Conservation (phyloP, 2,888 invertebrate genomes). For the Rotaria magnacalcarata region DNA sequence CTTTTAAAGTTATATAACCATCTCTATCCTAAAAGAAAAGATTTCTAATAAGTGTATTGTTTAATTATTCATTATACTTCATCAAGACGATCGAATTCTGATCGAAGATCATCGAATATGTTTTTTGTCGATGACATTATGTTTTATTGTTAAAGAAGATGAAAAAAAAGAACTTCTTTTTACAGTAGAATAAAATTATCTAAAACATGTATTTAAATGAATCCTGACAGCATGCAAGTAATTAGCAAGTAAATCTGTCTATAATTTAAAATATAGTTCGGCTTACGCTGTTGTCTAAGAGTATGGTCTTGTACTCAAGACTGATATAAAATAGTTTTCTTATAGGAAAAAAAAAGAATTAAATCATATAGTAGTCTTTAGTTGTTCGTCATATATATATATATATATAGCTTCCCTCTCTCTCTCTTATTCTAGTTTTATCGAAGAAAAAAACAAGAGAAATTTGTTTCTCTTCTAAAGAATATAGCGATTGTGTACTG, state of each 20-base stretch:
- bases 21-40: background rate
- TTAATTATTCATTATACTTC: background rate
- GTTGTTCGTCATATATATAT: background rate
- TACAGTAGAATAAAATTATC: background rate
- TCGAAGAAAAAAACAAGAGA: background rate
- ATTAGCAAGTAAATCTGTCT: too few relatives aligned
- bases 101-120: background rate
- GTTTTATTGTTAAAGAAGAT: background rate
- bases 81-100: constrained; percentile 10
- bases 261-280: too few relatives aligned
- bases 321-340: background rate
- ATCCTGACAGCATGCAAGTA: too few relatives aligned
- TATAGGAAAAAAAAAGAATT: background rate
- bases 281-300: too few relatives aligned
- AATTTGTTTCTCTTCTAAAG: background rate
- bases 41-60: background rate
- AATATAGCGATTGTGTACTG: background rate
- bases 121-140: background rate
- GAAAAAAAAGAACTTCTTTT: background rate
- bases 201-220: background rate
- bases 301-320: background rate
- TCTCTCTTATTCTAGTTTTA: background rate
- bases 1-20: background rate
- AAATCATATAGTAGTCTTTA: background rate
- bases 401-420: background rate